phyloP scores from a whole-genome alignment of 2,888 invertebrate genomes.

The Dione vanillae region DNA sequence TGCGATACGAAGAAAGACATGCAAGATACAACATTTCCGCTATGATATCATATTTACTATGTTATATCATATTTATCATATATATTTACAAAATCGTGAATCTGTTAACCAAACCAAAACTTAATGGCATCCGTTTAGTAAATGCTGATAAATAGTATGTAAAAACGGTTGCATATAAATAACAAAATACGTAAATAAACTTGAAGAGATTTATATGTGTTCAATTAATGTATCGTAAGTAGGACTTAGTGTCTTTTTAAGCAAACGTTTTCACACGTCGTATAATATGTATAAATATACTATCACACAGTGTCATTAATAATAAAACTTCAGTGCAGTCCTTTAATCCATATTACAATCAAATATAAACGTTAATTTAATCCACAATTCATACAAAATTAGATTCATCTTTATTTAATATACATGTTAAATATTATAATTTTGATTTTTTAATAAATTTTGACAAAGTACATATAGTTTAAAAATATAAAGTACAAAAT shows the following conservation, averaged over 20 bases:
- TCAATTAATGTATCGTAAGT: background rate
- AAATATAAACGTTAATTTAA: background rate
- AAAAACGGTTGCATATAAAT: slow-evolving; percentile 7
- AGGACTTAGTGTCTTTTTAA: background rate
- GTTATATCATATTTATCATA: slow-evolving; percentile 9
- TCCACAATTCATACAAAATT: background rate
- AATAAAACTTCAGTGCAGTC: slow-evolving; percentile 2
- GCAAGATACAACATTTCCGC: slow-evolving; percentile 12
- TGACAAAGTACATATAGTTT: slow-evolving; percentile 16
- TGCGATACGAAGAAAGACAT: slow-evolving; percentile 34
- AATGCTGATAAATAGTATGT: slow-evolving; percentile 22
- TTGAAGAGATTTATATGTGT: background rate
- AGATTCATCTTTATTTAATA: background rate
- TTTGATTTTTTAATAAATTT: slow-evolving; percentile 15
- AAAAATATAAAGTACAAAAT: slow-evolving; percentile 3
- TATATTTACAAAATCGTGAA: slow-evolving; percentile 35
- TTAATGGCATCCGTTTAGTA: slow-evolving; percentile 37
- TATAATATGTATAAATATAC: slow-evolving; percentile 2
- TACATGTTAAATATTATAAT: background rate
- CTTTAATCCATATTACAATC: background rate
- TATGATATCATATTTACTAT: slow-evolving; percentile 7
- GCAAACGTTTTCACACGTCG: background rate
- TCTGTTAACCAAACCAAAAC: slow-evolving; percentile 42
- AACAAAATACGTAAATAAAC: background rate
- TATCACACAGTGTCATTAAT: slow-evolving; percentile 4